Percentiles rank a stretch among this genome's conserved stretches.
Conservation (phyloP, 2,113 vertebrate species). For the Merops nubicus region DNA sequence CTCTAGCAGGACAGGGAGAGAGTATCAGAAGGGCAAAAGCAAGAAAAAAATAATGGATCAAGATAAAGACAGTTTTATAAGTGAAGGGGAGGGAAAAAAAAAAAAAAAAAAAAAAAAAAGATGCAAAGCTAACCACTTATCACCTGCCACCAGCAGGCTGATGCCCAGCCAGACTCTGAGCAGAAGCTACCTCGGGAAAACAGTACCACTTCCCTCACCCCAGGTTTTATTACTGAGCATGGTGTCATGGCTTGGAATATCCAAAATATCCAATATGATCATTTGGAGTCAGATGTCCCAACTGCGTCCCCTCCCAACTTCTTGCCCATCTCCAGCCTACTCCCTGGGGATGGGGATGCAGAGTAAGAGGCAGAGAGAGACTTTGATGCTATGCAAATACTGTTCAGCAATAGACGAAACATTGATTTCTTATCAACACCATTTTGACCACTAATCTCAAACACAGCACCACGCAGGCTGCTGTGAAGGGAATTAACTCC, state of each 20-base stretch:
- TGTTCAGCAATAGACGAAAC: neutral
- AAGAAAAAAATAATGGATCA: neutral
- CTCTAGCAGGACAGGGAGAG: neutral
- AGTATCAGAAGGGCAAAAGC: neutral
- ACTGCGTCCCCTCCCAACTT: neutral
- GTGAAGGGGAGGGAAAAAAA: neutral
- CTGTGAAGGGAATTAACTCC: neutral
- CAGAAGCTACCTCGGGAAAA: neutral
- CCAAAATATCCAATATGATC: neutral
- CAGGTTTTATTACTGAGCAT: neutral
- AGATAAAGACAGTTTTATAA: neutral
- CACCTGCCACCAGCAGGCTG: neutral
- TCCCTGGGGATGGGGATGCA: neutral
- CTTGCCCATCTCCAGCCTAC: neutral
- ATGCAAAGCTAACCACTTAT: neutral
- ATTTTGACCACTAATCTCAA: neutral
- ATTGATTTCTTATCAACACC: neutral
- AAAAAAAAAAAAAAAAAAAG: no score
- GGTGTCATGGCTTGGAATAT: neutral
- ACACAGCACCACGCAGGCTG: neutral
- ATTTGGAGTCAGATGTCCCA: neutral
- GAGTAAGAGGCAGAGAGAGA: neutral
- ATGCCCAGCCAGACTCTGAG: neutral
- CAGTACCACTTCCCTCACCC: no score
- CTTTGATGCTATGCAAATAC: neutral